phyloP scores from a whole-genome alignment of 2,888 invertebrate genomes.

The Camponotus fellah region DNA sequence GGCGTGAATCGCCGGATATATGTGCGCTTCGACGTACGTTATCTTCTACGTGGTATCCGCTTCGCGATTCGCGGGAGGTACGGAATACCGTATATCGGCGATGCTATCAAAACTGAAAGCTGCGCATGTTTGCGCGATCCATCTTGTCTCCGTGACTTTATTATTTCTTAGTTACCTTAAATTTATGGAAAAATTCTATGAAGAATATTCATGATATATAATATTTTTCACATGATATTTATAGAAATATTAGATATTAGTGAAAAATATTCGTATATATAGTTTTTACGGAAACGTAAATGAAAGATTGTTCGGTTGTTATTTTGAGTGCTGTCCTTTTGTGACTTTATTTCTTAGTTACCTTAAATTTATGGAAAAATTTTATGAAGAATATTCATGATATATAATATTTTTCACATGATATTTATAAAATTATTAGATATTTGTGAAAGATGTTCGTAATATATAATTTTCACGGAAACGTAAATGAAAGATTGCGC shows the following conservation, averaged over 20 bases:
- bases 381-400: not conserved
- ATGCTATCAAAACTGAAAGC: constrained; percentile 65
- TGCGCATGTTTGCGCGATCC: constrained; percentile 43
- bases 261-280: not conserved
- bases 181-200: no score
- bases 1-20: constrained; percentile 66
- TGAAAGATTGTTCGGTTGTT: not conserved
- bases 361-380: not conserved
- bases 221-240: not conserved
- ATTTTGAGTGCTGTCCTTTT: not conserved
- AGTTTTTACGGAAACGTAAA: not conserved
- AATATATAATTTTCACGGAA: not conserved
- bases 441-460: not conserved
- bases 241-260: not conserved
- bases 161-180: constrained; percentile 2
- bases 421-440: not conserved
- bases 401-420: not conserved
- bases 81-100: constrained; percentile 52
- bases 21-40: constrained; percentile 57
- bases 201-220: not conserved
- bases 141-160: constrained; percentile 22
- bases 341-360: constrained; percentile 17
- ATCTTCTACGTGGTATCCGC: constrained; percentile 64
- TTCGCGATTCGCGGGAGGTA: constrained; percentile 54
- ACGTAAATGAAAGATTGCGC: not conserved